Conservation (phyloP, 2,797 vertebrate species). For the Parauchenoglanis ngamensis region DNA sequence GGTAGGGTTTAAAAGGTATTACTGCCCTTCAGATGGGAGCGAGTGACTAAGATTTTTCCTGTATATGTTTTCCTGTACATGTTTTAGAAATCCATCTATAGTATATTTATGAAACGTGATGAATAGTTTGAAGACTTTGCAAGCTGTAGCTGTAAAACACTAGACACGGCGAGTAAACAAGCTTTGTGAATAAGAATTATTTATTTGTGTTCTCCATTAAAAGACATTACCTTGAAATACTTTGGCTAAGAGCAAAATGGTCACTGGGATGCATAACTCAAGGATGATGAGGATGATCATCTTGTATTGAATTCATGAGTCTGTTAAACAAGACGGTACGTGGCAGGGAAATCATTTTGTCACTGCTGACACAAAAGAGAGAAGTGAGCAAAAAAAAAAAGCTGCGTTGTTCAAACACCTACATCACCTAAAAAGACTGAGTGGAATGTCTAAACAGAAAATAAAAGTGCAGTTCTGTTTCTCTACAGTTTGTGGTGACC, state of each 20-base stretch:
- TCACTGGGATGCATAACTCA: conserved; percentile 73
- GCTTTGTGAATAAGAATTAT: conserved; percentile 59
- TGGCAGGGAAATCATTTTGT: conserved; percentile 69
- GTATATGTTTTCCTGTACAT: neutral
- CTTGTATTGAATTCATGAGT: neutral
- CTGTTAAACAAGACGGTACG: neutral
- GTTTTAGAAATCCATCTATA: neutral
- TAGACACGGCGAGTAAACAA: conserved; percentile 39
- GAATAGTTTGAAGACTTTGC: neutral
- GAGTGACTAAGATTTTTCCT: neutral
- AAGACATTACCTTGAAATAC: conserved; percentile 62
- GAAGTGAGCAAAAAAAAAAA: conserved; percentile 59
- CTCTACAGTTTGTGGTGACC: conserved; percentile 57
- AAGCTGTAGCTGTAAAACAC: neutral
- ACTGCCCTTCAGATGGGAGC: neutral
- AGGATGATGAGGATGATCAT: conserved; percentile 55
- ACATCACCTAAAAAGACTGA: conserved; percentile 54
- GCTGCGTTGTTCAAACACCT: conserved; percentile 66
- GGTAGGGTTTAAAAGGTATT: neutral
- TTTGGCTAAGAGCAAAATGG: conserved; percentile 69
- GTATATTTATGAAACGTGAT: neutral
- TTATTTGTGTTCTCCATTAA: conserved; percentile 63
- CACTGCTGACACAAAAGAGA: conserved; percentile 65
- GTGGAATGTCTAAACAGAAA: conserved; percentile 55
- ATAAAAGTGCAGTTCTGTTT: conserved; percentile 24